Conservation (phyloP, 2,113 vertebrate genomes). For the Rana temporaria region DNA sequence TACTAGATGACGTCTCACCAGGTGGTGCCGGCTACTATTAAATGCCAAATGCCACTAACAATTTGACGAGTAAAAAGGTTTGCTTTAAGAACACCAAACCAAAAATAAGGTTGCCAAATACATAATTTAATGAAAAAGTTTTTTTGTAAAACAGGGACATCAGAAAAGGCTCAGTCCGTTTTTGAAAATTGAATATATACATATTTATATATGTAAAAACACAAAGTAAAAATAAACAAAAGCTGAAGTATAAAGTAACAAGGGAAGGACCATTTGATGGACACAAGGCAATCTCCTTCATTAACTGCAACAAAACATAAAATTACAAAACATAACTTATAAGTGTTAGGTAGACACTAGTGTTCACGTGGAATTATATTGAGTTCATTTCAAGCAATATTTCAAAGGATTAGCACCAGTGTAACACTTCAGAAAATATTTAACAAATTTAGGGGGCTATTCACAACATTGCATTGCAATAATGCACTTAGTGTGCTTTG, state of each 20-base stretch:
- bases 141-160: conserved; percentile 82
- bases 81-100: background rate
- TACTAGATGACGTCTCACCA: no score
- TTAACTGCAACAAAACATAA: conserved; percentile 64
- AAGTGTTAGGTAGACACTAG: background rate
- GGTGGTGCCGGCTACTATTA: no score
- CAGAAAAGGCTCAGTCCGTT: conserved; percentile 76
- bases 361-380: background rate
- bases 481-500: no score
- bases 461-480: no score
- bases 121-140: conserved; percentile 88
- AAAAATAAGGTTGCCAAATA: conserved; percentile 70
- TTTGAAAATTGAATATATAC: conserved; percentile 74
- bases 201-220: conserved; percentile 64
- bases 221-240: conserved; percentile 78
- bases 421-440: background rate
- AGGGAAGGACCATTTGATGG: conserved; percentile 60
- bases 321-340: background rate
- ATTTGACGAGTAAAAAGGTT: no score
- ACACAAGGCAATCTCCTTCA: conserved; percentile 78
- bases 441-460: no score
- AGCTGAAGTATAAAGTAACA: conserved; percentile 66
- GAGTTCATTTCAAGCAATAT: background rate
- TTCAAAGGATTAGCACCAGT: background rate
- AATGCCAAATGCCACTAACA: no score